Evolutionary conservation across 2,888 invertebrate species (phyloP).

Genomic region (Campaea margaritaria): DNA sequence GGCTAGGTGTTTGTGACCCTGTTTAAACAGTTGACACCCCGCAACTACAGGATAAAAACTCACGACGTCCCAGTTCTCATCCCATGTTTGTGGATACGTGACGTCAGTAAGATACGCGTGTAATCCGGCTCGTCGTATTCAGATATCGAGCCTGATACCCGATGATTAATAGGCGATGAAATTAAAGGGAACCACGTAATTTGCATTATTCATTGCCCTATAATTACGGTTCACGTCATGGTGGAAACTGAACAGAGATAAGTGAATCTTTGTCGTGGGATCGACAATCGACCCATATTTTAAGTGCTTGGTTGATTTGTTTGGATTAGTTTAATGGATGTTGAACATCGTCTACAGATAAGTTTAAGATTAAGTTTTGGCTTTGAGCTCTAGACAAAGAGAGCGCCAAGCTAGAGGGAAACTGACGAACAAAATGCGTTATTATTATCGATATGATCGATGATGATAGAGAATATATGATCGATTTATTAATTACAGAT

Average conservation of each 20-base stretch:
- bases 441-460: no score
- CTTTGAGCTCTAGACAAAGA: no score
- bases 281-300: slow-evolving; percentile 2
- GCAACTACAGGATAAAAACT: no score
- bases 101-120: slow-evolving; percentile 23
- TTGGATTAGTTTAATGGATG: not conserved
- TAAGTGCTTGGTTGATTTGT: not conserved
- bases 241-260: slow-evolving; percentile 3
- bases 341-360: not conserved
- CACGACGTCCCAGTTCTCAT: not conserved
- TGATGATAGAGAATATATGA: no score
- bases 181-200: slow-evolving; percentile 32
- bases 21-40: no score
- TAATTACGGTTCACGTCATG: slow-evolving; percentile 24
- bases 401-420: no score
- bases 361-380: not conserved
- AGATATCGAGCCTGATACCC: slow-evolving; percentile 25
- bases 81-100: slow-evolving; percentile 5
- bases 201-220: slow-evolving; percentile 28
- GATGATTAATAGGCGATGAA: slow-evolving; percentile 34
- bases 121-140: slow-evolving; percentile 23
- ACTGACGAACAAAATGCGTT: no score
- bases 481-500: no score
- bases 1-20: no score
- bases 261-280: not conserved